Evolutionary conservation across 1,140 invertebrate genomes (phyloP).

Genomic region (Brachionus koreanus): DNA sequence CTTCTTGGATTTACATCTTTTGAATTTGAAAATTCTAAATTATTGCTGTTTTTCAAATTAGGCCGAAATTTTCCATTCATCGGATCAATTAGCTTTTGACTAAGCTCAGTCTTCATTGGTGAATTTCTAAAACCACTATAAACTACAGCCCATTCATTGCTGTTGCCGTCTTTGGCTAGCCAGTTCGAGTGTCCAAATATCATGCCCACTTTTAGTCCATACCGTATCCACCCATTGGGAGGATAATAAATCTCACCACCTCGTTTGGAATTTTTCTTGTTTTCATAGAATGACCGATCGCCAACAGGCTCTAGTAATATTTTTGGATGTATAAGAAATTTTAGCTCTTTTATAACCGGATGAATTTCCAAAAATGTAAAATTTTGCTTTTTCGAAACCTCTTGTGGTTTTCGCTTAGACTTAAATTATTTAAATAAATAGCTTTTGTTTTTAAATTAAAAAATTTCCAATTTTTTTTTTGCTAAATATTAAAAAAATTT

Average conservation of each 20-base stretch:
- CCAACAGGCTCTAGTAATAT: not conserved
- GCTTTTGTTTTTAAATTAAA: too few relatives aligned
- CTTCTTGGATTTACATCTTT: not conserved
- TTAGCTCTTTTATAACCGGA: slow-evolving; percentile 2
- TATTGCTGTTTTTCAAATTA: slow-evolving; percentile 4
- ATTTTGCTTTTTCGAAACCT: not conserved
- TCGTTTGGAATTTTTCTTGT: not conserved
- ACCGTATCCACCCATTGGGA: not conserved
- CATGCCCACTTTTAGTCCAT: not conserved
- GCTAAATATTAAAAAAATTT: too few relatives aligned
- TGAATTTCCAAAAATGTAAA: slow-evolving; percentile 2
- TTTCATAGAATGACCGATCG: not conserved
- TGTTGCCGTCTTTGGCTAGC: not conserved
- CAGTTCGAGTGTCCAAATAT: not conserved
- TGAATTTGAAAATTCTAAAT: not conserved
- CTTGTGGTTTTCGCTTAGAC: not conserved
- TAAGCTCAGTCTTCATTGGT: not conserved
- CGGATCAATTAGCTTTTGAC: not conserved
- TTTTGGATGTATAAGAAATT: not conserved
- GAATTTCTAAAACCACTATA: not conserved
- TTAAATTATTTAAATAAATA: not conserved
- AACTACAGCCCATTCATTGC: not conserved
- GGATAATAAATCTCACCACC: slow-evolving; percentile 1
- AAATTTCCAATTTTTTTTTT: too few relatives aligned
- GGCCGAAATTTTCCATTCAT: not conserved